Conservation (phyloP, 2,113 vertebrate genomes). For the Charina bottae region DNA sequence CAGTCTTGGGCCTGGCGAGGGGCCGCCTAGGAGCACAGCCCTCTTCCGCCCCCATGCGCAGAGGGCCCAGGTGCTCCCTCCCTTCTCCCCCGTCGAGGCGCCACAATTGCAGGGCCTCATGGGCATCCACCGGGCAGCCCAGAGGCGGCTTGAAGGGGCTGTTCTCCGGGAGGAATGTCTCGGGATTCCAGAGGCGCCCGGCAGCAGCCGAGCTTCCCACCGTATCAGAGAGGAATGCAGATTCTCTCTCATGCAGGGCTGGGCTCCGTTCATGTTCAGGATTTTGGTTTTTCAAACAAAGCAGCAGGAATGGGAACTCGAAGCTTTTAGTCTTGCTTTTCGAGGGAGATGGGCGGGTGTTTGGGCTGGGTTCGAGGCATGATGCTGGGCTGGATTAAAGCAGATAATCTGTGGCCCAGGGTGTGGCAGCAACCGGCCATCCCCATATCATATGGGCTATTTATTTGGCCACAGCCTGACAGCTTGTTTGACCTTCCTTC, state of each 20-base stretch:
- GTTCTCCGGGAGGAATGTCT: not conserved
- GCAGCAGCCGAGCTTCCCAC: not conserved
- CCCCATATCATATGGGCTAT: not conserved
- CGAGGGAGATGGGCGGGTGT: too few species aligned
- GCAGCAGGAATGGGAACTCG: not conserved
- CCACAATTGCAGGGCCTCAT: too few species aligned
- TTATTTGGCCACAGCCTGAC: not conserved
- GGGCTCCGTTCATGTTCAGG: not conserved
- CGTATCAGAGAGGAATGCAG: not conserved
- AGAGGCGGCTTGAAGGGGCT: not conserved
- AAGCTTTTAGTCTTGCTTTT: not conserved
- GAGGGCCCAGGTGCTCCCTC: not conserved
- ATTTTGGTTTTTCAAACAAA: too few species aligned
- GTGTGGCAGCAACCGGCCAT: not conserved
- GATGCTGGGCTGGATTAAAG: not conserved
- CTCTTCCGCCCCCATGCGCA: not conserved
- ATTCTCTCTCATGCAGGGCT: rapidly evolving
- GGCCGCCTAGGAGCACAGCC: not conserved
- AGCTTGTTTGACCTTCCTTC: not conserved
- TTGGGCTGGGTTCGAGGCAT: not conserved
- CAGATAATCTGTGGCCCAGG: not conserved
- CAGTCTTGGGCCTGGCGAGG: not conserved
- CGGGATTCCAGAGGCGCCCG: not conserved
- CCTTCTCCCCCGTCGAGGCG: not conserved
- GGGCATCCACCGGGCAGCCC: not conserved